Percentiles rank a stretch among this genome's conserved stretches.
Evolutionary conservation across 2,797 vertebrate species (phyloP).

Genomic region (Poecile montanus): DNA sequence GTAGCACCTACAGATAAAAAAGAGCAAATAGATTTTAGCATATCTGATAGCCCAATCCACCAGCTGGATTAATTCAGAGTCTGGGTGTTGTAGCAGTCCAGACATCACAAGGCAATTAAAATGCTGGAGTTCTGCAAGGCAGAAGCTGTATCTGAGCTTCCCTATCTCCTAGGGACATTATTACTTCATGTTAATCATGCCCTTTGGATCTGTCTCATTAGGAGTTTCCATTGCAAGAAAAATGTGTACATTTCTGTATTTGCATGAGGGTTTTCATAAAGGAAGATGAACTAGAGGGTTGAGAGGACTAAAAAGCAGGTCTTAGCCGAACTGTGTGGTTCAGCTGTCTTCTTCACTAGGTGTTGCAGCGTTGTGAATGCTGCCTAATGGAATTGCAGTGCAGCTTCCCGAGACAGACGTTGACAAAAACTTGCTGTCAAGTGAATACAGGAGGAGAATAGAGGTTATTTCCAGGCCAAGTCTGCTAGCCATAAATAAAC

Average conservation of each 20-base stretch:
- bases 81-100: conserved; percentile 2
- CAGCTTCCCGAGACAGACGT: not conserved
- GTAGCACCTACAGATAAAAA: not conserved
- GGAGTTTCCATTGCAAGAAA: conserved; percentile 38
- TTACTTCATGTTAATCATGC: conserved; percentile 72
- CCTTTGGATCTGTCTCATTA: conserved; percentile 54
- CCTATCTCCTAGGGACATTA: conserved; percentile 24
- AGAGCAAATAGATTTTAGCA: not conserved
- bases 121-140: conserved; percentile 11
- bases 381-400: not conserved
- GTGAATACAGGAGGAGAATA: not conserved
- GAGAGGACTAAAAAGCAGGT: not conserved
- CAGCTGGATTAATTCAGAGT: conserved; percentile 29
- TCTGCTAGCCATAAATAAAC: not conserved
- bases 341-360: conserved; percentile 1
- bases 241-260: conserved; percentile 25
- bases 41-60: conserved; percentile 17
- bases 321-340: conserved; percentile 7
- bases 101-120: conserved; percentile 46
- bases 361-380: not conserved
- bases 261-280: not conserved
- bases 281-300: conserved; percentile 16
- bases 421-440: not conserved
- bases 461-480: not conserved
- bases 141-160: not conserved